These are phyloP conservation scores for Pomacea maculata DNA, from an alignment of 1,140 invertebrate species.

Conservation along the genomic window DNA sequence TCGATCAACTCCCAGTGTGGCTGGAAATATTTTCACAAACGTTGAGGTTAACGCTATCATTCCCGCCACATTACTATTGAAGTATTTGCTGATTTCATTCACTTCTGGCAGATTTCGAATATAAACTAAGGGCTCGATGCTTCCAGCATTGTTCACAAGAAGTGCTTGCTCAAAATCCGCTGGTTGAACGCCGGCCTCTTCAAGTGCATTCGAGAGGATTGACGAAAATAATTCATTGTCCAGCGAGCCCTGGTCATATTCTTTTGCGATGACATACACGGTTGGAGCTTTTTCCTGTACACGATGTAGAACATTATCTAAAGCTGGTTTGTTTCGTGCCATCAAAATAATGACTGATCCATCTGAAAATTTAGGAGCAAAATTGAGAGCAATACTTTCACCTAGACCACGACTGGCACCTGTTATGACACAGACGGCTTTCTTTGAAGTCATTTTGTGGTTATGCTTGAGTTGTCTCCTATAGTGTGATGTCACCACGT, in stretches of 20 bases:
- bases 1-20: slow-evolving; percentile 63
- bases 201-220: slow-evolving; percentile 62
- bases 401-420: slow-evolving; percentile 92
- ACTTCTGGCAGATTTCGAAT: slow-evolving; percentile 69
- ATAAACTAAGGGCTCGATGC: slow-evolving; percentile 76
- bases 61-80: slow-evolving; percentile 82
- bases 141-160: slow-evolving; percentile 91
- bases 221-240: slow-evolving; percentile 56
- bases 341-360: slow-evolving; percentile 80
- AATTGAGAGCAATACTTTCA: slow-evolving; percentile 76
- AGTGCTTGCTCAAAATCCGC: slow-evolving; percentile 75
- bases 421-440: slow-evolving; percentile 69
- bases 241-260: slow-evolving; percentile 61
- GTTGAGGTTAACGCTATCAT: slow-evolving; percentile 80
- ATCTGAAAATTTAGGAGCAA: slow-evolving; percentile 72
- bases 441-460: slow-evolving; percentile 24
- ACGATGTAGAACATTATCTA: slow-evolving; percentile 71
- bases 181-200: slow-evolving; percentile 50
- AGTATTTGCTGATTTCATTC: slow-evolving; percentile 70
- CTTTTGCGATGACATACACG: slow-evolving; percentile 36
- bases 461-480: no score
- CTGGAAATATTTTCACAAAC: slow-evolving; percentile 74
- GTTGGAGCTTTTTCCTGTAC: slow-evolving; percentile 51
- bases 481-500: neutral
- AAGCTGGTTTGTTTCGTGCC: slow-evolving; percentile 72